These are phyloP conservation scores for Xyrauchen texanus DNA, from an alignment of 2,113 vertebrate genomes.

Conservation along the genomic window DNA sequence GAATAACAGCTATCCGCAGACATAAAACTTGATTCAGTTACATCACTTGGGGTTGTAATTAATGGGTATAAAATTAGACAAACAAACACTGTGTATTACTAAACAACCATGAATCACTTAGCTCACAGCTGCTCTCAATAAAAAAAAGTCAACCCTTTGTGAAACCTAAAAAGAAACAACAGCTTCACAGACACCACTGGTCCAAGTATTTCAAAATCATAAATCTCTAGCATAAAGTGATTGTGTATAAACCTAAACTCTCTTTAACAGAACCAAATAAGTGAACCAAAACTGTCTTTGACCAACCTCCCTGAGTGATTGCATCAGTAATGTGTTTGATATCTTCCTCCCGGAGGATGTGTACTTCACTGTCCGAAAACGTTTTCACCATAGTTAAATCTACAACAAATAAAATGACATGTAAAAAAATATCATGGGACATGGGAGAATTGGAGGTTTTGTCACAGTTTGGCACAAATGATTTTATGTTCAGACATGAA, in stretches of 20 bases:
- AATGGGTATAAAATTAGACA: constrained; percentile 24
- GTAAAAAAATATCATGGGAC: background rate
- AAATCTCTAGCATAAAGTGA: too few relatives aligned
- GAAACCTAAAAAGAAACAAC: constrained; percentile 1
- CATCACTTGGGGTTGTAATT: constrained; percentile 1
- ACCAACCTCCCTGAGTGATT: constrained; percentile 88
- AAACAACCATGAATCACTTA: background rate
- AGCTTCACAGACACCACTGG: background rate
- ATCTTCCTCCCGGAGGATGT: constrained; percentile 83
- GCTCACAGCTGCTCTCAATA: background rate
- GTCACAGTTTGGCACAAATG: background rate
- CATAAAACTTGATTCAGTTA: background rate
- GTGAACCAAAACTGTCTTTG: background rate
- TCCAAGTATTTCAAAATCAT: background rate
- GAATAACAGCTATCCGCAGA: background rate
- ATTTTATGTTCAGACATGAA: too few relatives aligned
- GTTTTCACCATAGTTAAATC: constrained; percentile 79
- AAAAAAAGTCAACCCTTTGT: constrained; percentile 15
- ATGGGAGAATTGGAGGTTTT: background rate
- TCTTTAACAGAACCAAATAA: too few relatives aligned
- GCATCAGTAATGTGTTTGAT: constrained; percentile 84
- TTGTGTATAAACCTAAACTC: too few relatives aligned
- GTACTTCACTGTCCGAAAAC: constrained; percentile 83
- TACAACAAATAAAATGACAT: constrained; percentile 60
- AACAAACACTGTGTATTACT: constrained; percentile 3